Evolutionary conservation across 2,113 vertebrate species (phyloP).

Genomic region (Takifugu flavidus): DNA sequence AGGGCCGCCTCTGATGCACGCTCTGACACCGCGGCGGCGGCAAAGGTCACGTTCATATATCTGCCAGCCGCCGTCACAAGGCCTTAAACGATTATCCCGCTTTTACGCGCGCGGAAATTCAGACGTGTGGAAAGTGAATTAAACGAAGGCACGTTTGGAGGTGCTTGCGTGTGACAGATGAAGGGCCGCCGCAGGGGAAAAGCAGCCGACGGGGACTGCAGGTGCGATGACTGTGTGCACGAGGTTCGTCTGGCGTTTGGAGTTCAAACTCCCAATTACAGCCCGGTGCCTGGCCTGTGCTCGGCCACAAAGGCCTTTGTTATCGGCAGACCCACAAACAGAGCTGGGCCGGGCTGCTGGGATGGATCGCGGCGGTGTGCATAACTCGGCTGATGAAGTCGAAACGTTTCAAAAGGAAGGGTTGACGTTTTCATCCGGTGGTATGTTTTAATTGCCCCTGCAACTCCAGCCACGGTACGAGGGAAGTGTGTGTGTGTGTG

Average conservation of each 20-base stretch:
- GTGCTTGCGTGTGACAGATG: constrained; percentile 17
- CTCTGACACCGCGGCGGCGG: constrained; percentile 54
- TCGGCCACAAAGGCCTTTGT: constrained; percentile 69
- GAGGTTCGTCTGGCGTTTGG: constrained; percentile 41
- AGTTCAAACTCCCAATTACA: constrained; percentile 69
- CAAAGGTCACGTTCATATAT: constrained; percentile 72
- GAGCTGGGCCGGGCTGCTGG: constrained; percentile 44
- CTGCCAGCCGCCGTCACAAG: constrained; percentile 58
- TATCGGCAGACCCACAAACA: constrained; percentile 67
- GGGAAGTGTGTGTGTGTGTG: constrained; percentile 24
- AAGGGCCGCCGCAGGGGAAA: constrained; percentile 5
- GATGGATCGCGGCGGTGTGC: constrained; percentile 58
- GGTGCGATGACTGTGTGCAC: background rate
- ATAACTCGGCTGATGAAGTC: constrained; percentile 64
- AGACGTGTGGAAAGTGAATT: constrained; percentile 35
- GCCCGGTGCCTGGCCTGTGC: constrained; percentile 49
- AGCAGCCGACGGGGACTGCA: background rate
- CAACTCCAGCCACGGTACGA: constrained; percentile 40
- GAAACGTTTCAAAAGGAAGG: constrained; percentile 54
- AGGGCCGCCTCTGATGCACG: constrained; percentile 48
- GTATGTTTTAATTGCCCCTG: constrained; percentile 70
- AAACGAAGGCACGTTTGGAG: constrained; percentile 16
- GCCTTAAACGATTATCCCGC: constrained; percentile 55
- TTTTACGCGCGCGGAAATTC: constrained; percentile 26
- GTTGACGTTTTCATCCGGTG: constrained; percentile 61